Percentiles rank a stretch among this genome's conserved stretches.
These are phyloP conservation scores for Falco cherrug DNA, from an alignment of 2,797 vertebrate genomes.

Conservation along the genomic window DNA sequence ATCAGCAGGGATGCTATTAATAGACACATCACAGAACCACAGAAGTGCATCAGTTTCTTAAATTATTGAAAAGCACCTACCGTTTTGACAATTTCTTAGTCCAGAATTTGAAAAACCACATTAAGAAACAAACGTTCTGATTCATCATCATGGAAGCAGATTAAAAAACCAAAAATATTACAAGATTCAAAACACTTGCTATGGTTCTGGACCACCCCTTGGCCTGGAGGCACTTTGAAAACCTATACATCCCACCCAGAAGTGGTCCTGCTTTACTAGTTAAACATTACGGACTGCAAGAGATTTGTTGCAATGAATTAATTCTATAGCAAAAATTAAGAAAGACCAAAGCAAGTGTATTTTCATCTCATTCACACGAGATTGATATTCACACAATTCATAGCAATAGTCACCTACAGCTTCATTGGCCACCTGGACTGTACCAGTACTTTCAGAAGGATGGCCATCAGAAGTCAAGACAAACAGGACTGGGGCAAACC, in stretches of 20 bases:
- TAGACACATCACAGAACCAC: neutral
- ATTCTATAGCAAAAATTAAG: neutral
- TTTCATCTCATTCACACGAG: neutral
- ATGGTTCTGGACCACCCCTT: neutral
- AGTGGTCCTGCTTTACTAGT: neutral
- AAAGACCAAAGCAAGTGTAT: constrained; percentile 11
- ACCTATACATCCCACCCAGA: neutral
- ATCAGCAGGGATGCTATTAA: neutral
- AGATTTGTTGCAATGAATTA: neutral
- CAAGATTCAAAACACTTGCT: neutral
- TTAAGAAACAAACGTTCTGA: neutral
- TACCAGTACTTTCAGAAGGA: neutral
- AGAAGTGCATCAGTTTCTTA: neutral
- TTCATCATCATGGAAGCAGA: neutral
- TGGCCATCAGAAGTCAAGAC: neutral
- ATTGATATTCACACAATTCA: neutral
- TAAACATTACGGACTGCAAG: neutral
- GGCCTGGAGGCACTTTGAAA: neutral
- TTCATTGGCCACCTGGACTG: neutral
- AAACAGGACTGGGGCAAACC: neutral
- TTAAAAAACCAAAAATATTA: neutral
- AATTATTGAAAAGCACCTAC: neutral
- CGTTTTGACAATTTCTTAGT: neutral
- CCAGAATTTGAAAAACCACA: neutral
- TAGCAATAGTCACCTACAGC: neutral